Evolutionary conservation across 2,888 invertebrate genomes (phyloP).

Genomic region (Nephrotoma flavescens): DNA sequence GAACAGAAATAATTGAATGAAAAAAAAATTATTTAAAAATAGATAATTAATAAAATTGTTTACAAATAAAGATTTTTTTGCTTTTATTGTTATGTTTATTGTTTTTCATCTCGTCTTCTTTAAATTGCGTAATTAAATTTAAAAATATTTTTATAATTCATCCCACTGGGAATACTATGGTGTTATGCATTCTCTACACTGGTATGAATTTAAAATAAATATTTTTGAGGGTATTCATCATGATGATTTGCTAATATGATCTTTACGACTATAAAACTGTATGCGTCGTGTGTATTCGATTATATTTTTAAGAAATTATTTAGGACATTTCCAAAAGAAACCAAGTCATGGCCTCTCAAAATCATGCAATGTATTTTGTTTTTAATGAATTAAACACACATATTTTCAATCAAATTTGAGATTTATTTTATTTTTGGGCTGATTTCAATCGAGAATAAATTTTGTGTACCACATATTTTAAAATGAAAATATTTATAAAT

Average conservation of each 20-base stretch:
- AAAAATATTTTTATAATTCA: not conserved
- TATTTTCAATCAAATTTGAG: not conserved
- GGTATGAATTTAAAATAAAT: too few relatives aligned
- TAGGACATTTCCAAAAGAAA: not conserved
- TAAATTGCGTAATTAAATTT: not conserved
- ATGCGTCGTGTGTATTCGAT: not conserved
- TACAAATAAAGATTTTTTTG: not conserved
- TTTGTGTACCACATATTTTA: not conserved
- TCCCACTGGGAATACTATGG: not conserved
- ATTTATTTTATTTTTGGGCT: not conserved
- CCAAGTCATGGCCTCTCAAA: not conserved
- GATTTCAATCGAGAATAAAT: not conserved
- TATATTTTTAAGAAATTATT: not conserved
- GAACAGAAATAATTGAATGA: not conserved
- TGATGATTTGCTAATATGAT: not conserved
- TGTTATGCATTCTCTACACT: not conserved
- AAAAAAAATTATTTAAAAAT: not conserved
- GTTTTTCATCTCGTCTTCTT: not conserved
- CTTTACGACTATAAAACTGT: not conserved
- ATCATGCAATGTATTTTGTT: not conserved
- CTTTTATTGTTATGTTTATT: not conserved
- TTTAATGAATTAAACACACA: not conserved
- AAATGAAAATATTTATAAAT: not conserved
- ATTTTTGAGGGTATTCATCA: not conserved
- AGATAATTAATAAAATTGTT: not conserved